Percentiles rank a stretch among this genome's conserved stretches.
Evolutionary conservation across 2,888 invertebrate species (phyloP).

Genomic region (Kryphioiulus occultus): DNA sequence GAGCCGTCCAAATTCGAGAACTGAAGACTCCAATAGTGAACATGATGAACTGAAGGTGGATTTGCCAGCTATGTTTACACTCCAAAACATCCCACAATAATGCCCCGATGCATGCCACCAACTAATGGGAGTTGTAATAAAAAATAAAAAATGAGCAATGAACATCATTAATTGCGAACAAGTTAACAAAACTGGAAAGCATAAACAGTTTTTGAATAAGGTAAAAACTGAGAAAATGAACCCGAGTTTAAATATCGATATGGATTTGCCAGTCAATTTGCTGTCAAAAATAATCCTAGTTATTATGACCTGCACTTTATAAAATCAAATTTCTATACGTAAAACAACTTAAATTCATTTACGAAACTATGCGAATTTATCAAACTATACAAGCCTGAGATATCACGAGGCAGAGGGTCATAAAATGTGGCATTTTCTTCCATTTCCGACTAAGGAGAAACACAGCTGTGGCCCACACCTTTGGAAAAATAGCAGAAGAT

Average conservation of each 20-base stretch:
- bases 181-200: background rate
- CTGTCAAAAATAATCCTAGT: background rate
- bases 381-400: conserved; percentile 73
- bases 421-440: conserved; percentile 79
- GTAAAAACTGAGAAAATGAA: too few relatives aligned
- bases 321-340: background rate
- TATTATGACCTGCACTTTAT: background rate
- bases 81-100: conserved; percentile 75
- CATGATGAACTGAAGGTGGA: conserved; percentile 77
- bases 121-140: conserved; percentile 55
- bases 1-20: conserved; percentile 83
- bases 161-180: background rate
- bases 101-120: conserved; percentile 69
- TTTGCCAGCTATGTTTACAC: conserved; percentile 69
- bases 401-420: conserved; percentile 78
- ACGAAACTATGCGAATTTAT: background rate
- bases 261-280: background rate
- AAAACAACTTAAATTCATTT: background rate
- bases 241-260: too few relatives aligned
- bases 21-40: conserved; percentile 78
- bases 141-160: conserved; percentile 6
- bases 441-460: conserved; percentile 78
- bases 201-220: background rate
- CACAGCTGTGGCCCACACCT: conserved; percentile 76
- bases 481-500: background rate